Conservation (phyloP, 2,888 invertebrate genomes). For the Zele albiditarsus region DNA sequence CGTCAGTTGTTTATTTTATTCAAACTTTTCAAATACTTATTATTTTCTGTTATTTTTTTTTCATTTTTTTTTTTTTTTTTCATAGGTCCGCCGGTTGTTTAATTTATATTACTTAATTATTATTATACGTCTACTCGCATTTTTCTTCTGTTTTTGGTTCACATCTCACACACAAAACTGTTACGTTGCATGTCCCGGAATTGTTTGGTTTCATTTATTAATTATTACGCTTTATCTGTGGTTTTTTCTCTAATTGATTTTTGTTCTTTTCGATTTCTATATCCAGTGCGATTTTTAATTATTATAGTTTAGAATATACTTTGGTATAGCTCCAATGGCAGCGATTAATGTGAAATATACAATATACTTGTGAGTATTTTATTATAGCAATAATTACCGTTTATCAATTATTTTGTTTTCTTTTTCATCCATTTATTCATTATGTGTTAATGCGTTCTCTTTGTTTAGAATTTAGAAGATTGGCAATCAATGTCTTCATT, state of each 20-base stretch:
- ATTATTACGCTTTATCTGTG: conserved; percentile 22
- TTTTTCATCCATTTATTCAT: conserved; percentile 38
- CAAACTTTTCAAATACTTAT: conserved; percentile 37
- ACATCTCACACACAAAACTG: neutral
- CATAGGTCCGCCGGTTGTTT: conserved; percentile 25
- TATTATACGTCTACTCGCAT: neutral
- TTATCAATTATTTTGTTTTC: conserved; percentile 45
- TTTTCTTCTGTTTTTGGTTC: neutral
- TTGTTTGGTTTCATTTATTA: conserved; percentile 20
- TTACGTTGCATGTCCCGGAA: neutral
- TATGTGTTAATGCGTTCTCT: conserved; percentile 48
- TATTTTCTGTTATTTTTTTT: conserved; percentile 42
- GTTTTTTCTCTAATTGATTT: conserved; percentile 31
- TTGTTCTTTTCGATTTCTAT: conserved; percentile 44
- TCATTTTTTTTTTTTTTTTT: conserved; percentile 37
- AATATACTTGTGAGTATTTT: conserved; percentile 54
- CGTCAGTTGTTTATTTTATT: conserved; percentile 46
- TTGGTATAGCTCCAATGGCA: conserved; percentile 68
- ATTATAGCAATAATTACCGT: conserved; percentile 46
- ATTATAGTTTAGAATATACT: conserved; percentile 70
- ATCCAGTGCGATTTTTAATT: conserved; percentile 59
- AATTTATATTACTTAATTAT: conserved; percentile 29
- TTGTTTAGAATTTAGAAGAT: conserved; percentile 56
- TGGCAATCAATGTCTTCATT: conserved; percentile 49
- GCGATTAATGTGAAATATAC: conserved; percentile 68